These are phyloP conservation scores for Resseliella maxima DNA, from an alignment of 2,888 invertebrate genomes.

Conservation along the genomic window DNA sequence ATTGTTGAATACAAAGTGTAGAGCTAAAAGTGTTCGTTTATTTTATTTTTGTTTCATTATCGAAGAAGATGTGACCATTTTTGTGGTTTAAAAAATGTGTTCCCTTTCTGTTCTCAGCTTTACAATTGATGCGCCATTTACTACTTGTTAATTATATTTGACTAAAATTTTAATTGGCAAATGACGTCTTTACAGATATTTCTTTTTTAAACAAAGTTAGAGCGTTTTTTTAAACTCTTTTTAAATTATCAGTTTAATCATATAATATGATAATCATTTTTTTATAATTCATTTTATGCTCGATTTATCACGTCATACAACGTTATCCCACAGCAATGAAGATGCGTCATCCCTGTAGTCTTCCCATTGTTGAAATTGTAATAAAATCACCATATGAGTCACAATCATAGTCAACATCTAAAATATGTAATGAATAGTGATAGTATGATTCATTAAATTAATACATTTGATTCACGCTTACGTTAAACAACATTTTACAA, in stretches of 20 bases:
- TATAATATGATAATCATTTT: not conserved
- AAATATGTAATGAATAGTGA: not conserved
- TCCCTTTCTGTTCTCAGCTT: not conserved
- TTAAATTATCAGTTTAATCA: not conserved
- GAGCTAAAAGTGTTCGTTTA: not conserved
- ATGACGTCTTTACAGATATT: constrained; percentile 3
- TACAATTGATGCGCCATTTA: not conserved
- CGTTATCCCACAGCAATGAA: not conserved
- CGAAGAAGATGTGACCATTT: not conserved
- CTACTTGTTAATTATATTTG: not conserved
- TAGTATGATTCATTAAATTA: not conserved
- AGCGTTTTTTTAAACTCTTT: not conserved
- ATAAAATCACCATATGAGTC: constrained; percentile 59
- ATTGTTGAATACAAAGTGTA: too few relatives aligned
- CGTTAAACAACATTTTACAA: constrained; percentile 57
- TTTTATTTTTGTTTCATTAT: too few relatives aligned
- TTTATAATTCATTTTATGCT: not conserved
- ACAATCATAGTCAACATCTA: constrained; percentile 54
- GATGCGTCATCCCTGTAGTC: constrained; percentile 45
- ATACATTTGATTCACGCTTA: constrained; percentile 33
- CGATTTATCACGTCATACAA: not conserved
- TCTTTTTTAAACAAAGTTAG: not conserved
- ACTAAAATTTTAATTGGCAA: not conserved
- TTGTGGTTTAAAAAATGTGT: not conserved
- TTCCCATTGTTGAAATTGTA: constrained; percentile 59